A percentile compares a stretch with the other conserved stretches of the same genome.
These are phyloP conservation scores for Aramus guarauna DNA, from an alignment of 2,113 vertebrate species.

Conservation along the genomic window DNA sequence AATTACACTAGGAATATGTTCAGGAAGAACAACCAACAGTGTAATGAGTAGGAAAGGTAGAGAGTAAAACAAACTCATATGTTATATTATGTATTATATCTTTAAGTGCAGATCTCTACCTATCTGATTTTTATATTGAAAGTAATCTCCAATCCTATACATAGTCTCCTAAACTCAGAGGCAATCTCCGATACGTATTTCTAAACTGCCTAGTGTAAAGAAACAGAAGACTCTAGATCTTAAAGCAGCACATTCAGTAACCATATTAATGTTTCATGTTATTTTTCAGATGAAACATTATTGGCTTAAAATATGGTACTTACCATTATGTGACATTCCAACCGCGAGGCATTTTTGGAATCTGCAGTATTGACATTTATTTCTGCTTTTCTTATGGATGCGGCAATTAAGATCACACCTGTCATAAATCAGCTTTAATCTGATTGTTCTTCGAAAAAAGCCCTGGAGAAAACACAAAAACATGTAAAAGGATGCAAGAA, in stretches of 20 bases:
- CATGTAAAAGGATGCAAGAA: background rate
- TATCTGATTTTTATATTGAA: background rate
- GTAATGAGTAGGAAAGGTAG: background rate
- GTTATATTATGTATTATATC: background rate
- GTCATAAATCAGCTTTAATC: constrained; percentile 95
- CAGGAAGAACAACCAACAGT: background rate
- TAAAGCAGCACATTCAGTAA: background rate
- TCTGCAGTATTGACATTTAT: constrained; percentile 99
- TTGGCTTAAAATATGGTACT: background rate
- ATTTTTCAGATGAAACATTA: background rate
- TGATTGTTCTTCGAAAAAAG: constrained; percentile 95
- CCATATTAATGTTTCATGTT: fast-evolving
- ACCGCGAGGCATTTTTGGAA: constrained; percentile 98
- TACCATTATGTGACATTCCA: constrained; percentile 99
- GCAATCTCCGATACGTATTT: fast-evolving
- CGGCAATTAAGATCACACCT: constrained; percentile 94
- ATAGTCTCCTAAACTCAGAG: background rate
- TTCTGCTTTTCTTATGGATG: constrained; percentile 97
- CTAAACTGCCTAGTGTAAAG: background rate
- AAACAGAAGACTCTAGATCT: background rate
- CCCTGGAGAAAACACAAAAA: constrained; percentile 73
- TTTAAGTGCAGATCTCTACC: background rate
- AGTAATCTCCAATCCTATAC: background rate
- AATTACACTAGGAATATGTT: background rate
- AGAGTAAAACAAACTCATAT: background rate